phyloP scores from a whole-genome alignment of 2,888 invertebrate species.

The Ectemnius lituratus region DNA sequence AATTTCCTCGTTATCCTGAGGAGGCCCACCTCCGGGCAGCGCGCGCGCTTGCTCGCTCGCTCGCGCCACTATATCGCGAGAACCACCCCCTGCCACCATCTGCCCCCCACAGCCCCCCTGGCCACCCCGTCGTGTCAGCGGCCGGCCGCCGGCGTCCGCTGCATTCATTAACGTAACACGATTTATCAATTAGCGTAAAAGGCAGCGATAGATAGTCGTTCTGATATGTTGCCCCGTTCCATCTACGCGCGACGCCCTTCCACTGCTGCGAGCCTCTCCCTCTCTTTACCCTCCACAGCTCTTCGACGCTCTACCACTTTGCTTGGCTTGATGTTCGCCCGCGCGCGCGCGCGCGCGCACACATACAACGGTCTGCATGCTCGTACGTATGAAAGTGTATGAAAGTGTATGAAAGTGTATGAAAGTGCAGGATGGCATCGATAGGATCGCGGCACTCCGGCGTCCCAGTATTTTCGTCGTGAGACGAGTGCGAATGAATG shows the following conservation, averaged over 20 bases:
- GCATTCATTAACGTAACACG: slow-evolving; percentile 78
- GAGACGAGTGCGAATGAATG: too few species aligned
- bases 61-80: slow-evolving; percentile 42
- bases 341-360: background rate
- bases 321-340: background rate
- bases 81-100: too few species aligned
- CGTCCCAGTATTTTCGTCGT: too few species aligned
- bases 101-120: background rate
- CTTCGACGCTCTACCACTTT: slow-evolving; percentile 16
- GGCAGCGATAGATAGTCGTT: slow-evolving; percentile 77
- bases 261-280: slow-evolving; percentile 2
- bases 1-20: slow-evolving; percentile 70
- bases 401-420: too few species aligned
- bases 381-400: background rate
- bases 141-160: slow-evolving; percentile 58
- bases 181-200: slow-evolving; percentile 78
- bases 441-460: too few species aligned
- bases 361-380: background rate
- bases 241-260: slow-evolving; percentile 40
- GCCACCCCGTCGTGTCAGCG: slow-evolving; percentile 27
- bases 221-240: slow-evolving; percentile 72
- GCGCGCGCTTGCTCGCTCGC: too few species aligned
- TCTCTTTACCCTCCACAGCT: background rate
- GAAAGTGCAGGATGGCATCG: background rate
- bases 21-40: slow-evolving; percentile 35